phyloP scores from a whole-genome alignment of 2,113 vertebrate species.

The Protobothrops mucrosquamatus region DNA sequence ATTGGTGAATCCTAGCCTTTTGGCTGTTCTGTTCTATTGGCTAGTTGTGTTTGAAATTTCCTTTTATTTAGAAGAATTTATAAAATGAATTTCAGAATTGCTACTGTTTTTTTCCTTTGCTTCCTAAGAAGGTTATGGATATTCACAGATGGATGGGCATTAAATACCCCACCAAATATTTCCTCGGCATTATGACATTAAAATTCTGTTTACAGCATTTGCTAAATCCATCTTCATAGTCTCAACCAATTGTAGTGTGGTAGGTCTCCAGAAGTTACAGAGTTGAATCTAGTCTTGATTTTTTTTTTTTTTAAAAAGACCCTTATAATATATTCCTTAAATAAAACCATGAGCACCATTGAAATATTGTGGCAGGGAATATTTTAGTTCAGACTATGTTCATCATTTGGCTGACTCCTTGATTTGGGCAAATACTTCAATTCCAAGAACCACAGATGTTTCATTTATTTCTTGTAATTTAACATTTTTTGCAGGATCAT shows the following conservation, averaged over 20 bases:
- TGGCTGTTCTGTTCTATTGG: not conserved
- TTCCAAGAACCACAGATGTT: not conserved
- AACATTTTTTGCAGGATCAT: conserved; percentile 5
- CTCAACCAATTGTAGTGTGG: not conserved
- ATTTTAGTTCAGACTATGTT: not conserved
- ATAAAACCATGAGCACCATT: not conserved
- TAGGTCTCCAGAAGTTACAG: not conserved
- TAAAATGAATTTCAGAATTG: not conserved
- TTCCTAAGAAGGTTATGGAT: not conserved
- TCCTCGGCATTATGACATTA: not conserved
- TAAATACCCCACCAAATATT: not conserved
- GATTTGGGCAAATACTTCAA: not conserved
- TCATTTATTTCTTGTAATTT: conserved; percentile 5
- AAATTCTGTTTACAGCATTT: not conserved
- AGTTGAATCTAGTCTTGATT: not conserved
- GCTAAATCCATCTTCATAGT: not conserved
- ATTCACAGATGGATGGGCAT: not conserved
- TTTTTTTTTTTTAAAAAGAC: too few relatives aligned
- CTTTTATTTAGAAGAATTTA: not conserved
- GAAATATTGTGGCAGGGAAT: not conserved
- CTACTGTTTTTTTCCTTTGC: not conserved
- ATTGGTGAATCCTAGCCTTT: not conserved
- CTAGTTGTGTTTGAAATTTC: not conserved
- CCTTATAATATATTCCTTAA: not conserved
- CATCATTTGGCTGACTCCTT: not conserved